Evolutionary conservation across 1,140 invertebrate species (phyloP).

Genomic region (Lutraria rhynchaena): DNA sequence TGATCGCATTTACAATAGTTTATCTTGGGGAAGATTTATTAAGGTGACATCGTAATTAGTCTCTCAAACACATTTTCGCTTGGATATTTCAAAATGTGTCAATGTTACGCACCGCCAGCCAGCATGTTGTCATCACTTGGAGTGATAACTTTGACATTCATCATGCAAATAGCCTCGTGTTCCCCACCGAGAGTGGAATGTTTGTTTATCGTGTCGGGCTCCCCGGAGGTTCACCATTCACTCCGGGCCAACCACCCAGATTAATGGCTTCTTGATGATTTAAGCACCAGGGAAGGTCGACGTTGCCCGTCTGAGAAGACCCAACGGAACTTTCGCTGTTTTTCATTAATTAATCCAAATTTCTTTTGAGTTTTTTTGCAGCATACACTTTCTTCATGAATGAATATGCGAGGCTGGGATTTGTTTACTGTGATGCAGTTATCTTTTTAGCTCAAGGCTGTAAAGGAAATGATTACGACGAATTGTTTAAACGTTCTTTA

Average conservation of each 20-base stretch:
- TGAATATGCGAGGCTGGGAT: no score
- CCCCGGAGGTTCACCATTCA: neutral
- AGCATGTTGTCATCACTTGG: neutral
- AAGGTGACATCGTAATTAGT: neutral
- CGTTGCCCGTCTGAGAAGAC: no score
- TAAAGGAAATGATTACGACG: no score
- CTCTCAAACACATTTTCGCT: neutral
- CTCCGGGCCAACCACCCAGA: neutral
- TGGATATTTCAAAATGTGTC: constrained; percentile 11
- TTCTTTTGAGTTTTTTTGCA: no score
- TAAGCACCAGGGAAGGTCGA: neutral
- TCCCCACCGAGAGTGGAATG: constrained; percentile 4
- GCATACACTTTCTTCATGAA: no score
- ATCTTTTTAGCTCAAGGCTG: no score
- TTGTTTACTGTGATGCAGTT: no score
- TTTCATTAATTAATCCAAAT: no score
- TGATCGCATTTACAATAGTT: no score
- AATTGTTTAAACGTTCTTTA: no score
- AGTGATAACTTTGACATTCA: neutral
- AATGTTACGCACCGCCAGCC: neutral
- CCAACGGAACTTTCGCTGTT: no score
- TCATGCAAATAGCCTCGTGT: neutral
- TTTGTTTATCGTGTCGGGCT: neutral
- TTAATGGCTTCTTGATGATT: constrained; percentile 3
- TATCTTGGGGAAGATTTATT: no score